A percentile compares a stretch with the other conserved stretches of the same genome.
phyloP scores from a whole-genome alignment of 2,113 vertebrate genomes.

The Oryzias javanicus region DNA sequence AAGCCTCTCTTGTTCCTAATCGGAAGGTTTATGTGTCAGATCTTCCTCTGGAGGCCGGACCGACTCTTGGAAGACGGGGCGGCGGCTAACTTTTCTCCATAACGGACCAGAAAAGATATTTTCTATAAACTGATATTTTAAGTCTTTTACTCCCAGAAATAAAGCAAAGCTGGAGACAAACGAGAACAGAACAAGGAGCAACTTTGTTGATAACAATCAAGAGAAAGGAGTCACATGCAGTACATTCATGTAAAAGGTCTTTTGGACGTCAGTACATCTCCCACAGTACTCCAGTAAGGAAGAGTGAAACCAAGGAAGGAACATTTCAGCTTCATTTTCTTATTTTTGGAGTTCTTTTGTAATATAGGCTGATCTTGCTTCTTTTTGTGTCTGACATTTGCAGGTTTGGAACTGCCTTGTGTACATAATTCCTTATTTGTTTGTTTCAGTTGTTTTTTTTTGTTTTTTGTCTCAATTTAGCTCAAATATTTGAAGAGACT shows the following conservation, averaged over 20 bases:
- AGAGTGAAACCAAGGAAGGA: conserved; percentile 58
- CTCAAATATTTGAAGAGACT: conserved; percentile 34
- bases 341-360: conserved; percentile 53
- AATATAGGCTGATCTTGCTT: conserved; percentile 45
- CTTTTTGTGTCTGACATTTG: conserved; percentile 44
- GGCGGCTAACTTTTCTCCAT: conserved; percentile 46
- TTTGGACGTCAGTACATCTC: conserved; percentile 41
- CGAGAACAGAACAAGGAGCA: conserved; percentile 28
- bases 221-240: conserved; percentile 24
- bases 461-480: conserved; percentile 20
- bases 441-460: conserved; percentile 12
- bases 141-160: conserved; percentile 42
- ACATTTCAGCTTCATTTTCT: conserved; percentile 49
- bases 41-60: conserved; percentile 36
- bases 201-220: conserved; percentile 57
- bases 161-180: conserved; percentile 42
- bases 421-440: conserved; percentile 64
- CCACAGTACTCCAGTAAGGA: conserved; percentile 15
- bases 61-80: conserved; percentile 15
- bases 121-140: conserved; percentile 62
- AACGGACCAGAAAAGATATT: conserved; percentile 51
- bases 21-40: conserved; percentile 35
- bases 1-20: conserved; percentile 18
- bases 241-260: conserved; percentile 13
- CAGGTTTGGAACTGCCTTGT: conserved; percentile 63